Evolutionary conservation across 2,797 vertebrate genomes (phyloP).

Genomic region (Holocentrus rufus): DNA sequence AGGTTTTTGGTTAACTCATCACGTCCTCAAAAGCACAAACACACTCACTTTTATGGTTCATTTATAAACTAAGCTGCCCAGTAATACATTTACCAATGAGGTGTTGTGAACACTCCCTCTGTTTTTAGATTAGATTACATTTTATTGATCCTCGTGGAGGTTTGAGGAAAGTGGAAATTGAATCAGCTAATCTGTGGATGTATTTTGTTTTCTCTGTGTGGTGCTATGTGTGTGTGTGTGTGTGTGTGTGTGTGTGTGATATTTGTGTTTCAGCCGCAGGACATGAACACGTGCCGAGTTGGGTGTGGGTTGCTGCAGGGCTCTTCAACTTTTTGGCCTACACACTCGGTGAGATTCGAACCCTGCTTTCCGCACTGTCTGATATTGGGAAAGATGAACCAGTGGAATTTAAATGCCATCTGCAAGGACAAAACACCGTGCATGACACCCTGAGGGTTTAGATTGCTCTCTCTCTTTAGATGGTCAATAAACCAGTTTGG

Average conservation of each 20-base stretch:
- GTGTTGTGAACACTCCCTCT: neutral
- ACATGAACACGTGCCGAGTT: conserved; percentile 89
- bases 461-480: neutral
- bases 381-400: too few relatives aligned
- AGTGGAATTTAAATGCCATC: too few relatives aligned
- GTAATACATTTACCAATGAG: neutral
- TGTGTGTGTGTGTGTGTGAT: conserved; percentile 17
- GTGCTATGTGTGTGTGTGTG: conserved; percentile 1
- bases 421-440: too few relatives aligned
- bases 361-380: conserved; percentile 28
- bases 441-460: neutral
- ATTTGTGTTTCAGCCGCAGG: conserved; percentile 70
- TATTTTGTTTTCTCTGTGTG: neutral
- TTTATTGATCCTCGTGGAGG: neutral
- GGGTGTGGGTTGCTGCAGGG: conserved; percentile 93
- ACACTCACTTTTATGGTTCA: neutral
- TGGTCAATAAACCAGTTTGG: too few relatives aligned
- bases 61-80: neutral
- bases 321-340: conserved; percentile 97
- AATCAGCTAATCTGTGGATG: neutral
- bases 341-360: conserved; percentile 89
- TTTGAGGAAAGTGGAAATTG: neutral
- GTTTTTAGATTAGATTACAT: neutral
- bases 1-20: conserved; percentile 40
- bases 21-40: neutral